These are phyloP conservation scores for Cephalopachus bancanus DNA, from an alignment of 2,797 vertebrate genomes.

Conservation along the genomic window DNA sequence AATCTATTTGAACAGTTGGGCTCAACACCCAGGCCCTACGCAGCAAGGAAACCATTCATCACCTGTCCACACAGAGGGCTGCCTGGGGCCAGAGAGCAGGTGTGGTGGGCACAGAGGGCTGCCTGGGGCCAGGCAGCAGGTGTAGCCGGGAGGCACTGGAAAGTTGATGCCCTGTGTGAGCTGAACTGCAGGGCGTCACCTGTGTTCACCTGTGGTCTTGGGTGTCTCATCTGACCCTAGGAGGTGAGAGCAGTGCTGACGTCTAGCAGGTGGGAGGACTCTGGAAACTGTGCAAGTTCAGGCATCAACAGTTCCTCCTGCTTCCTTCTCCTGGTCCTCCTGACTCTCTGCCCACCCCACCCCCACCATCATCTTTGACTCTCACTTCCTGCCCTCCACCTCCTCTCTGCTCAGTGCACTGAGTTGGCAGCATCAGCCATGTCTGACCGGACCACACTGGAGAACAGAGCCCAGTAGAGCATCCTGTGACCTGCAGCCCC, in stretches of 20 bases:
- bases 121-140: neutral
- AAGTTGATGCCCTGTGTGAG: neutral
- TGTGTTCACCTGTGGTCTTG: too few relatives aligned
- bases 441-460: accelerated
- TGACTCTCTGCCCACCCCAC: too few relatives aligned
- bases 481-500: neutral
- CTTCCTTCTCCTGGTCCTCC: accelerated
- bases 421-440: accelerated
- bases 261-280: neutral
- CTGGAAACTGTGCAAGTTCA: too few relatives aligned
- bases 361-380: neutral
- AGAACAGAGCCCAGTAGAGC: neutral
- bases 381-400: neutral
- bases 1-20: too few relatives aligned
- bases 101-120: too few relatives aligned
- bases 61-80: too few relatives aligned
- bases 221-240: neutral
- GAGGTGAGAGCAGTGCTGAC: neutral
- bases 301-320: too few relatives aligned
- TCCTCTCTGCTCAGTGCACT: accelerated
- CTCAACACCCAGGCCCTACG: too few relatives aligned
- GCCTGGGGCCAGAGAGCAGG: too few relatives aligned
- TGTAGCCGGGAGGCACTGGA: neutral
- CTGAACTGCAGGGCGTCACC: neutral
- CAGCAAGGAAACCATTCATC: neutral